Conservation (phyloP, 2,888 invertebrate species). For the Strigamia maritima region DNA sequence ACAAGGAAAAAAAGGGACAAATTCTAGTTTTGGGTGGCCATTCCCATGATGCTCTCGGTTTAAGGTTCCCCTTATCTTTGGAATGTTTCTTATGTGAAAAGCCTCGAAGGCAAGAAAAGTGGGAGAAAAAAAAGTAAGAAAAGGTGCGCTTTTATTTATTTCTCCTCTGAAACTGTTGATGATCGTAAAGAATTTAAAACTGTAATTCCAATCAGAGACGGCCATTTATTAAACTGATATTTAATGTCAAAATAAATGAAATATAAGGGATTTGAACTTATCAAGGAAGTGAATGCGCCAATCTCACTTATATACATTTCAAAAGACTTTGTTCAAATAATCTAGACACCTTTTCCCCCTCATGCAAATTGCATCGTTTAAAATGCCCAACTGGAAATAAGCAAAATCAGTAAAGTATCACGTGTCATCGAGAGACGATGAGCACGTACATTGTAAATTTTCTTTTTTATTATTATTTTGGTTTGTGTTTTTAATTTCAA, state of each 20-base stretch:
- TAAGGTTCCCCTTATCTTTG: background rate
- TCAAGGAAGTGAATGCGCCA: background rate
- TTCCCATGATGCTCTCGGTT: background rate
- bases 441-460: no score
- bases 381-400: background rate
- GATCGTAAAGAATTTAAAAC: background rate
- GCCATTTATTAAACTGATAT: background rate
- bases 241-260: conserved; percentile 3
- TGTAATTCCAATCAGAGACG: background rate
- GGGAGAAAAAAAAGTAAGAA: background rate
- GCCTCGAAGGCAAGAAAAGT: background rate
- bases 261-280: background rate
- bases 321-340: no score
- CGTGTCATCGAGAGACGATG: background rate
- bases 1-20: background rate
- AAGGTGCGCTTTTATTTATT: background rate
- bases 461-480: no score
- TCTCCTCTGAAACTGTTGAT: background rate
- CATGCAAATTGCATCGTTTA: background rate
- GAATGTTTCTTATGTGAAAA: conserved; percentile 4
- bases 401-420: background rate
- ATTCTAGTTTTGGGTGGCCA: background rate
- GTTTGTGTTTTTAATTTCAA: no score
- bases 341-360: background rate
- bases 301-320: background rate